Percentiles rank a stretch among this genome's conserved stretches.
Conservation (phyloP, 2,888 invertebrate species). For the Chesias legatella region DNA sequence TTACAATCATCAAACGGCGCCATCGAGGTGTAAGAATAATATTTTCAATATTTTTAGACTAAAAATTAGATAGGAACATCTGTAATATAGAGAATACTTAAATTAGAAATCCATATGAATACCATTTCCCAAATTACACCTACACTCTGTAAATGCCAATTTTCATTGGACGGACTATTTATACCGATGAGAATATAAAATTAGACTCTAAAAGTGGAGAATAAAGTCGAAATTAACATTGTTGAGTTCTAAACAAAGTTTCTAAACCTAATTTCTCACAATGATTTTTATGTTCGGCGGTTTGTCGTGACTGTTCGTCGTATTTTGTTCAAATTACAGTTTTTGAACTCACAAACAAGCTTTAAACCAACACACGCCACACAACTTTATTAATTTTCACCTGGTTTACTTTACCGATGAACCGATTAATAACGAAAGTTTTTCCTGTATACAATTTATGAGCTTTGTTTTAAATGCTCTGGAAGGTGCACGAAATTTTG, state of each 20-base stretch:
- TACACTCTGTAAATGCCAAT: constrained; percentile 32
- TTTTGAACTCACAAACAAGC: constrained; percentile 23
- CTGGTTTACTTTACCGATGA: constrained; percentile 16
- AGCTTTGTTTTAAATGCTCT: not conserved
- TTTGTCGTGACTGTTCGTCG: constrained; percentile 25
- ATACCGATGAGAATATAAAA: constrained; percentile 10
- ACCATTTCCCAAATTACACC: no score
- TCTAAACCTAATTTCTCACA: constrained; percentile 17
- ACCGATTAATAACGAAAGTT: not conserved
- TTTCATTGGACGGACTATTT: constrained; percentile 27
- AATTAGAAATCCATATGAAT: no score
- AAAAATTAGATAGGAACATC: no score
- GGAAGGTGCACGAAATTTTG: no score
- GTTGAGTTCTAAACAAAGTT: not conserved
- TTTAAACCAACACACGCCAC: constrained; percentile 18
- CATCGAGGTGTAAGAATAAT: no score
- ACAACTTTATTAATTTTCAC: constrained; percentile 21
- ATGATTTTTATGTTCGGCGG: constrained; percentile 19
- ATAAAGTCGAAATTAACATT: constrained; percentile 3
- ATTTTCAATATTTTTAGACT: no score
- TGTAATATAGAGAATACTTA: no score
- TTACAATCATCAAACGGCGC: no score
- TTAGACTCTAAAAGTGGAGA: constrained; percentile 8
- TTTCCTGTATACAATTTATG: no score
- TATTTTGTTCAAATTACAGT: constrained; percentile 27